Evolutionary conservation across 2,888 invertebrate genomes (phyloP), one percentile per base, ranked within the genome.

Genomic region (Tanaodytes sp.): DNA sequence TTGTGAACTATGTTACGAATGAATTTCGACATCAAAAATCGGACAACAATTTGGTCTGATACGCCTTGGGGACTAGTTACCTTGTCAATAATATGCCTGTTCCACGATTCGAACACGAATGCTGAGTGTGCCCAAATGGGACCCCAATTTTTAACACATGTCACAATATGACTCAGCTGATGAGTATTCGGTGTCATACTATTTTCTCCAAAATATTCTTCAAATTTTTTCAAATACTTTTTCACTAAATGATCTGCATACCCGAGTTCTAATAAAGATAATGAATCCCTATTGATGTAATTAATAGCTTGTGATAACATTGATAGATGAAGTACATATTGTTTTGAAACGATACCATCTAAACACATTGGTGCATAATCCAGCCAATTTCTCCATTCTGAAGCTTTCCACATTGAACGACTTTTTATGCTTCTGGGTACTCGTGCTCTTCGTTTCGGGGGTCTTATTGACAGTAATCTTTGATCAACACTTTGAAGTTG

Each of bases 341-440:
- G 23, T 12, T 61, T 12, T 5, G 45, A 45, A 37, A 72, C 37
- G 8, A 68, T 18, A 3, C 48, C 67, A 54, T 71, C 61, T 11
- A 71, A 37, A 36, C 73, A 73, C 0, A 37, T 16, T 36, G 45
- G 55, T 2, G 16, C 52, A 14, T 52, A 52, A 23, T 52, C 52
- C 3, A 67, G 40, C 67, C 69, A 66, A 30, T 72, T 69, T 36
- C 71, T 27, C 71, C 58, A 67, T 40, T 71, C 67, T 11, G 52
- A 36, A 0, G 67, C 67, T 43, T 70, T 70, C 63, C 69, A 72
- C 19, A 59, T 37, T 33, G 18, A 39, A 12, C 19, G 23, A 2
- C 15, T 16, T 48, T 39, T 39, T 8, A 72, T 43, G 6, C 19
- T 18, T 58, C 69, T 46, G 2, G 65, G 65, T 14, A 12, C 45